A percentile compares a stretch with the other conserved stretches of the same genome.
Conservation (phyloP, 2,113 vertebrate species). For the Menidia beryllina region DNA sequence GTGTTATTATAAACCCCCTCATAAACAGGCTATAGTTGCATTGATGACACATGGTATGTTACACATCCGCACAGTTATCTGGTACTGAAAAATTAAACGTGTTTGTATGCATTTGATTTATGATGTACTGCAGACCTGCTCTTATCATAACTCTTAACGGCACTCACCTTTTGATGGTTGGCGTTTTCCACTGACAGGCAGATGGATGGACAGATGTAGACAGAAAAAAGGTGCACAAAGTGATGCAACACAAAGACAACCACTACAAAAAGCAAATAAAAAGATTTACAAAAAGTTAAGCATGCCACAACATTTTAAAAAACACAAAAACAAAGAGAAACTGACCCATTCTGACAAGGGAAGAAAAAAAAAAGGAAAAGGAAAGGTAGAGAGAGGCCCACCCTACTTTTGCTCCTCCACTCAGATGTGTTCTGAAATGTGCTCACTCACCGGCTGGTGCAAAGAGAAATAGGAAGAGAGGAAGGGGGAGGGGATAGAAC, state of each 20-base stretch:
- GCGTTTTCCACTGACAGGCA: slow-evolving; percentile 28
- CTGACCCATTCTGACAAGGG: slow-evolving; percentile 23
- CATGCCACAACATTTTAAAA: slow-evolving; percentile 27
- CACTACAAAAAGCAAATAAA: slow-evolving; percentile 2
- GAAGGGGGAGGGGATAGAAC: neutral
- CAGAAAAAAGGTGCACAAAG: slow-evolving; percentile 17
- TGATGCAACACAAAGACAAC: slow-evolving; percentile 10
- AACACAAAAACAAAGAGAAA: neutral
- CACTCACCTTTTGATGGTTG: slow-evolving; percentile 70
- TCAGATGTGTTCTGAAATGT: slow-evolving; percentile 70
- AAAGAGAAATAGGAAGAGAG: slow-evolving; percentile 13
- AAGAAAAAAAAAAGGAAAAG: slow-evolving; percentile 40
- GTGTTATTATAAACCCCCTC: neutral
- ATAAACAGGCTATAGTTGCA: slow-evolving; percentile 4
- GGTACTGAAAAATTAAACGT: slow-evolving; percentile 12
- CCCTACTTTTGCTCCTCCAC: slow-evolving; percentile 57
- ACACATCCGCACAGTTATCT: slow-evolving; percentile 5
- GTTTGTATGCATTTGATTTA: neutral
- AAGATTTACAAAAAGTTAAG: neutral
- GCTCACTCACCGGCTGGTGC: slow-evolving; percentile 76
- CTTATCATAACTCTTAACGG: slow-evolving; percentile 52
- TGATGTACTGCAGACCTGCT: slow-evolving; percentile 15
- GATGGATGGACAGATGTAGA: slow-evolving; percentile 33
- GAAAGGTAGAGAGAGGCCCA: slow-evolving; percentile 50
- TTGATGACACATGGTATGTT: neutral